Evolutionary conservation across 2,113 vertebrate species (phyloP), one percentile per base, ranked within the genome.

Genomic region (Pao palembangensis): DNA sequence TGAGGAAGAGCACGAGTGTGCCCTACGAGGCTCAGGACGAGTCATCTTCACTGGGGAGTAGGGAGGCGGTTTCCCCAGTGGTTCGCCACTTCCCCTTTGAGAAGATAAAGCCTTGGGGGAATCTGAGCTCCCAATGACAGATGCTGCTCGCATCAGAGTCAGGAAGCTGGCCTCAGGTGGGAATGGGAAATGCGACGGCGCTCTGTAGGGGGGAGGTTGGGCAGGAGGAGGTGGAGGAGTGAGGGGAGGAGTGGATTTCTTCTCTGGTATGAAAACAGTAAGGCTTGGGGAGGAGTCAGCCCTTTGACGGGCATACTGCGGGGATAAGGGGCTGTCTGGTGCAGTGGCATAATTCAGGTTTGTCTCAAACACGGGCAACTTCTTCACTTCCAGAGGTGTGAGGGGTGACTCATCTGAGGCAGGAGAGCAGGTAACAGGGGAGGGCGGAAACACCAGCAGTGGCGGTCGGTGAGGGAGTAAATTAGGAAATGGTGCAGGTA

Each of bases 381-480:
- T 95, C 78, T 98, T 97, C 20, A 98, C 95, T 84, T 98, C 96
- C 8, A 98, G 82, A 0, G 96, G 96, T 10, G 96, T 98, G 65
- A 98, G 86, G 1, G 96, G 96, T 0, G 96, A 98, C 81, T 98
- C 96, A 50, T 98, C 96, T 2, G 95, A 98, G 28, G 95, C 95
- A 0, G 96, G 96, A n/a, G 96, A 98, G 78, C 95, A 94, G 31
- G 93, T 96, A 43, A 93, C 93, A 0, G 95, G 94, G 0, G 94
- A 94, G 0, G 96, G 95, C 4, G 96, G 96, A 67, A 98, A 98
- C 43, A 98, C 94, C 25, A 98, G 84, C 13, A 98, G 92, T 10
- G 96, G 96, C 5, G 96, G 96, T 1, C 96, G 92, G 61, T 98
- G 96, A 0, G 93, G 92, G 0, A 98, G 94, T 69, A 98, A 88